These are phyloP conservation scores for Seriola dumerili DNA, from an alignment of 2,113 vertebrate species.

Conservation along the genomic window DNA sequence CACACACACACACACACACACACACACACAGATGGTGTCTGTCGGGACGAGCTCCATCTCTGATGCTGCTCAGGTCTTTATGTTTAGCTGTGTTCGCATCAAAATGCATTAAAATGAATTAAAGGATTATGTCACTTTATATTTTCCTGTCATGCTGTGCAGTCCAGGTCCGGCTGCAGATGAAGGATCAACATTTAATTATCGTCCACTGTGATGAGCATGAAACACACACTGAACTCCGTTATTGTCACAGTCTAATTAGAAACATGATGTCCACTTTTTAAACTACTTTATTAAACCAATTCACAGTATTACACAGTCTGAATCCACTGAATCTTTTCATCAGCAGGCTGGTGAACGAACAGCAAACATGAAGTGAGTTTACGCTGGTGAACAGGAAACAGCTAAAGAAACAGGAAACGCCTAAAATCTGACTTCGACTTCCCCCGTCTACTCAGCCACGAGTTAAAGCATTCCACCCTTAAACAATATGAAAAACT, in stretches of 20 bases:
- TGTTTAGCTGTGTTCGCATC: neutral
- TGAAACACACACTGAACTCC: neutral
- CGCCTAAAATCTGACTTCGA: no score
- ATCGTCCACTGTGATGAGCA: constrained; percentile 14
- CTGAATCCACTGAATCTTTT: no score
- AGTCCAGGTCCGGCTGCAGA: neutral
- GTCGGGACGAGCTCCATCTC: neutral
- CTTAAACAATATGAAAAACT: no score
- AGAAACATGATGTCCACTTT: neutral
- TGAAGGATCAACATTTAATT: constrained; percentile 5
- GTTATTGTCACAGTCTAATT: no score
- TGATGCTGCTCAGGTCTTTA: neutral
- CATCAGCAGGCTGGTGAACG: no score
- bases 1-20: neutral
- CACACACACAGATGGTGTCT: neutral
- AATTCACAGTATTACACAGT: no score
- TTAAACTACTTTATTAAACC: no score
- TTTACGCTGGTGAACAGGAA: no score
- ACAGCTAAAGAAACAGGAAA: no score
- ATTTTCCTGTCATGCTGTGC: neutral
- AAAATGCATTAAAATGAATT: neutral
- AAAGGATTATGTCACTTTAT: neutral
- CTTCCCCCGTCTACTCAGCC: no score
- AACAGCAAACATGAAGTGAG: no score
- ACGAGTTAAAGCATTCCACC: no score